These are phyloP conservation scores for Hypomecis atomaria DNA, from an alignment of 2,888 invertebrate genomes.

Conservation along the genomic window DNA sequence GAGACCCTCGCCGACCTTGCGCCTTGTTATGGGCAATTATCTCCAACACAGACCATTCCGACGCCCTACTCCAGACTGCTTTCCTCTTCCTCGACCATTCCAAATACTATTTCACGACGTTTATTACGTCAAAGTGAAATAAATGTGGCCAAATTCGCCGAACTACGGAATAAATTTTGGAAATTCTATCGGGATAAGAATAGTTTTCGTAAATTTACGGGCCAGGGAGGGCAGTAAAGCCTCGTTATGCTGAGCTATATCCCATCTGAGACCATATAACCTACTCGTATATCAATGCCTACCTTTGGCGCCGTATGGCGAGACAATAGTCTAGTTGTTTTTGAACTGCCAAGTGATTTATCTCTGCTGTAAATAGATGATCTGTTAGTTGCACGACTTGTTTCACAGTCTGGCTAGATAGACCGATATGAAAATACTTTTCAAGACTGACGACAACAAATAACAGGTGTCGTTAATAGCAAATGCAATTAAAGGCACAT, in stretches of 20 bases:
- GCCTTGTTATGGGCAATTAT: constrained; percentile 36
- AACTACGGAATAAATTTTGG: constrained; percentile 73
- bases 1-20: constrained; percentile 31
- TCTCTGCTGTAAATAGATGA: constrained; percentile 33
- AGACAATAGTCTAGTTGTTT: constrained; percentile 35
- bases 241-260: constrained; percentile 80
- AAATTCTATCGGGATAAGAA: constrained; percentile 78
- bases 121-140: constrained; percentile 53
- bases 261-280: constrained; percentile 68
- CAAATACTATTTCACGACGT: constrained; percentile 38
- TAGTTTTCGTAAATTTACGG: constrained; percentile 79
- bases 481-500: too few relatives aligned
- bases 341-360: constrained; percentile 24
- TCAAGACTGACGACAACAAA: constrained; percentile 2
- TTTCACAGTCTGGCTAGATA: constrained; percentile 17
- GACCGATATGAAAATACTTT: constrained; percentile 4
- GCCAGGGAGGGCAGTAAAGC: constrained; percentile 74
- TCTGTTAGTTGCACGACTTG: constrained; percentile 21
- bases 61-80: constrained; percentile 21
- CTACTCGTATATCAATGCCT: constrained; percentile 50
- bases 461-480: not conserved
- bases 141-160: constrained; percentile 57
- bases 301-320: constrained; percentile 49
- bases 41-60: constrained; percentile 32
- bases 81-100: constrained; percentile 36